phyloP scores from a whole-genome alignment of 2,113 vertebrate genomes.

The Holacanthus passer region DNA sequence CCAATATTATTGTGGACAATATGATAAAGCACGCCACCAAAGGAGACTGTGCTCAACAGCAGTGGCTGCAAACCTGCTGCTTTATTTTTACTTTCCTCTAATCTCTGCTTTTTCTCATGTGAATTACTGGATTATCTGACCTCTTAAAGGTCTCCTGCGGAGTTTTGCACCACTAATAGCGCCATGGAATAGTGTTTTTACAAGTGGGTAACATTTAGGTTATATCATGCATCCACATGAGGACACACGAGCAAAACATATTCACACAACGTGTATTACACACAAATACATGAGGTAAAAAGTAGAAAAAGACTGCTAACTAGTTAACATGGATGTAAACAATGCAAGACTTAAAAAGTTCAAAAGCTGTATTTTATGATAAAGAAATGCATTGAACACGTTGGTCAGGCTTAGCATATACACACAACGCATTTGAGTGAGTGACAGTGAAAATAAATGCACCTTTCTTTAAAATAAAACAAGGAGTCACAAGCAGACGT shows the following conservation, averaged over 20 bases:
- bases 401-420: neutral
- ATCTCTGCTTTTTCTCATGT: slow-evolving; percentile 4
- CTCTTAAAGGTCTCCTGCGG: neutral
- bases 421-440: neutral
- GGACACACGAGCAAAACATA: neutral
- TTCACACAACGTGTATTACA: neutral
- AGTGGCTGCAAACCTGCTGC: neutral
- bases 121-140: slow-evolving; percentile 9
- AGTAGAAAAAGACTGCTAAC: too few relatives aligned
- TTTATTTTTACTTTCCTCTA: slow-evolving; percentile 4
- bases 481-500: neutral
- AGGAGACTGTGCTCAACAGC: neutral
- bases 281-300: too few relatives aligned
- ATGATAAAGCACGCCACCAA: neutral
- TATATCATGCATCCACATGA: neutral
- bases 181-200: neutral
- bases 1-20: too few relatives aligned
- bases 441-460: too few relatives aligned
- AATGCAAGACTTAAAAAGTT: neutral
- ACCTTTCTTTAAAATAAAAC: too few relatives aligned
- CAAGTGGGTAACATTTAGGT: neutral
- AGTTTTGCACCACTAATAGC: slow-evolving; percentile 1
- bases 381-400: neutral
- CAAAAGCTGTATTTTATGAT: neutral
- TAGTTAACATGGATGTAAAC: neutral